Evolutionary conservation across 2,113 vertebrate species (phyloP), one percentile per base, ranked within the genome.

Genomic region (Pelvicachromis taeniatus): DNA sequence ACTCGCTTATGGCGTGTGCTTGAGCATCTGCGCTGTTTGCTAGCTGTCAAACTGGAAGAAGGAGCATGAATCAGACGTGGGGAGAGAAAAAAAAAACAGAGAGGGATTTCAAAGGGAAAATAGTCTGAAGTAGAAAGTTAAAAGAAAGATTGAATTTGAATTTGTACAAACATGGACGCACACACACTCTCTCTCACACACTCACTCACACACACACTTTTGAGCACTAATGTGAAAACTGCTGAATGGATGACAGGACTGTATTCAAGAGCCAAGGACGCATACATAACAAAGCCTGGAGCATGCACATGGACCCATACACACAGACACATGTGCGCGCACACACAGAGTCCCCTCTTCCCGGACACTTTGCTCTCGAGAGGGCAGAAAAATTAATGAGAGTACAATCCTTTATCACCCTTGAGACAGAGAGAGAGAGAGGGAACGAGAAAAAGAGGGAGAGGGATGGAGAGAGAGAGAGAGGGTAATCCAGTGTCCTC

Each of bases 371-470:
- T 92, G 89, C 89, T 94, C 95, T 93, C 93, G 7, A 94, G 93
- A 95, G 95, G 92, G 90, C 88, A 7, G 86, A 92, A 91, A 94
- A 94, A 94, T 95, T 95, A 95, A 95, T 95, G 95, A 95, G 95
- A 93, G 91, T 88, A 94, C 90, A 95, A 94, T 95, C 93, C 93
- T 94, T 94, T 92, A 94, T 94, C 94, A 94, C 94, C 93, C 95
- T 91, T 93, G 94, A 94, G 94, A 95, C 93, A 94, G 87, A 91
- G 83, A 73, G 61, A 9, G 61, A 77, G 77, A 68, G 61, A 16
- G 52, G 35, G 54, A 83, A 45, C 2, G 52, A 70, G 40, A 29
- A 6, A 48, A 42, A 48, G 79, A 77, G 78, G 45, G 40, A 77
- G 48, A 17, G 35, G 54, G 78, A 80, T 77, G 33, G 52, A 40